Conservation (phyloP, 2,113 vertebrate species). For the Mirza zaza region DNA sequence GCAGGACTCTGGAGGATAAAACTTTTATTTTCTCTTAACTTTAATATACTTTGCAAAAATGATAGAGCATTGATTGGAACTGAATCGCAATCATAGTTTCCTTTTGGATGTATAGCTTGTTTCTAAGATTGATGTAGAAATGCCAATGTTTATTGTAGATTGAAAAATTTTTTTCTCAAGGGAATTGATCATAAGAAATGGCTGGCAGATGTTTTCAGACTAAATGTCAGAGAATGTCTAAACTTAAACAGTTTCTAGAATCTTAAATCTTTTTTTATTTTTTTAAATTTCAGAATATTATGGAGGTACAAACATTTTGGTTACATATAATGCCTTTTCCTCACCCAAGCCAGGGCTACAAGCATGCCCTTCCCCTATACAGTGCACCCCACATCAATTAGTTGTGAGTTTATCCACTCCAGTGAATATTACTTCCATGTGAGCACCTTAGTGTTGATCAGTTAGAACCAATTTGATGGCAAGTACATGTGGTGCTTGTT, state of each 20-base stretch:
- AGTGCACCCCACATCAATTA: no score
- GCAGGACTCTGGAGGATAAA: neutral
- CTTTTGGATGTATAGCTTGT: neutral
- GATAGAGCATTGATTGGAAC: neutral
- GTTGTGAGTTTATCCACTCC: no score
- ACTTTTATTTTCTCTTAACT: neutral
- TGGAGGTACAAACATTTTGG: no score
- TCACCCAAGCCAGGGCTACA: no score
- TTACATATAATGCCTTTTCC: no score
- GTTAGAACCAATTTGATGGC: no score
- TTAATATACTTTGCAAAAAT: neutral
- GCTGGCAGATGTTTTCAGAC: neutral
- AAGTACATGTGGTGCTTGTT: no score
- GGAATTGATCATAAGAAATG: neutral
- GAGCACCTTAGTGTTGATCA: no score
- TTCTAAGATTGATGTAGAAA: neutral
- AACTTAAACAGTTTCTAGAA: neutral
- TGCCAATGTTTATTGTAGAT: neutral
- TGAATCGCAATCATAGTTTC: neutral
- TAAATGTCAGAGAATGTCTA: neutral
- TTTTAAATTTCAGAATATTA: no score
- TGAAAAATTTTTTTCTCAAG: neutral
- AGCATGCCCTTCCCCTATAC: no score
- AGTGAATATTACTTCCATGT: no score
- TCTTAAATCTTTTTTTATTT: neutral